Evolutionary conservation across 2,113 vertebrate genomes (phyloP).

Genomic region (Rhineura floridana): DNA sequence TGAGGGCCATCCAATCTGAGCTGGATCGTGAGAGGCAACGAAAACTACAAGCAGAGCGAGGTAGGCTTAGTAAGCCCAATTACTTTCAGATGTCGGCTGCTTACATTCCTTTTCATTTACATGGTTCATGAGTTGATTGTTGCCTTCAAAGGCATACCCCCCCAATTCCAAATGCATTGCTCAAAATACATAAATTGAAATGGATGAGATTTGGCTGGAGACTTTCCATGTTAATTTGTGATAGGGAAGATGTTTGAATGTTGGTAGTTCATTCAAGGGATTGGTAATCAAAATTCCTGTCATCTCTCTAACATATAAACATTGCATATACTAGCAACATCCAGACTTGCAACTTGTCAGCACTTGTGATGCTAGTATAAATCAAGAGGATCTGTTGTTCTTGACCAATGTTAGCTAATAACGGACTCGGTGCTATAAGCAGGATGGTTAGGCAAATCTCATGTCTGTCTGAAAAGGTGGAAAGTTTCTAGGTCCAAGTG

Average conservation of each 20-base stretch:
- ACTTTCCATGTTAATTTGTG: not conserved
- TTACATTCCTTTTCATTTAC: not conserved
- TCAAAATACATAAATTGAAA: not conserved
- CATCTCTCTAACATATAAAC: not conserved
- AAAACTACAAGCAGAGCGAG: constrained; percentile 84
- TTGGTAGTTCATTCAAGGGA: not conserved
- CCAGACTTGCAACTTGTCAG: not conserved
- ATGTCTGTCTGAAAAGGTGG: too few species aligned
- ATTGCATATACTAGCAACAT: not conserved
- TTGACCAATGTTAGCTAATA: not conserved
- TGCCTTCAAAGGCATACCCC: not conserved
- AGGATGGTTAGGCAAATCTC: too few species aligned
- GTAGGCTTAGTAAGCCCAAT: constrained; percentile 50
- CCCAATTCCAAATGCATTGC: not conserved
- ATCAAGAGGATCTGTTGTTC: not conserved
- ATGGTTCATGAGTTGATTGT: accelerated
- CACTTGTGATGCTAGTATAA: not conserved
- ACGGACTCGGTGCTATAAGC: too few species aligned
- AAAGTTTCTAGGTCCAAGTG: too few species aligned
- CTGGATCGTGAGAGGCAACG: constrained; percentile 87
- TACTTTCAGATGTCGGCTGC: not conserved
- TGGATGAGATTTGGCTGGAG: not conserved
- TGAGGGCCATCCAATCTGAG: constrained; percentile 87
- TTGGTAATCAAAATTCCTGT: not conserved
- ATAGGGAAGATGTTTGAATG: not conserved